Evolutionary conservation across 2,888 invertebrate genomes (phyloP).

Genomic region (Limenitis camilla): DNA sequence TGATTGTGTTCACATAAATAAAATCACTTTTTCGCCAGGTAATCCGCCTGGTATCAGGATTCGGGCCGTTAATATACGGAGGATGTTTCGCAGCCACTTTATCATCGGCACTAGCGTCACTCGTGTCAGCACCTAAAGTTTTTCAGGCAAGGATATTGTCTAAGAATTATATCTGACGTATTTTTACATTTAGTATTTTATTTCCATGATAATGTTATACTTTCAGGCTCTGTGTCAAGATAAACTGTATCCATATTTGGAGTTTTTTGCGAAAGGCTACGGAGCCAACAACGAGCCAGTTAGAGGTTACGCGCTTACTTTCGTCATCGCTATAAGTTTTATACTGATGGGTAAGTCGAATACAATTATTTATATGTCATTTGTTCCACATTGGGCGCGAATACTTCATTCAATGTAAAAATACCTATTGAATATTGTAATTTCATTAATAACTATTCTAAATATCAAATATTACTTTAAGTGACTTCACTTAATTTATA

Average conservation of each 20-base stretch:
- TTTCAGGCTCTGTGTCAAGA: slow-evolving; percentile 91
- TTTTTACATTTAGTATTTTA: background rate
- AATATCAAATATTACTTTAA: too few relatives aligned
- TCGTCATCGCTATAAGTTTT: slow-evolving; percentile 89
- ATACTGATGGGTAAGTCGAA: slow-evolving; percentile 84
- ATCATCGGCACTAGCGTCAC: slow-evolving; percentile 95
- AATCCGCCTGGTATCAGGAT: slow-evolving; percentile 86
- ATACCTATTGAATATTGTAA: too few relatives aligned
- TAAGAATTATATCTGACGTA: background rate
- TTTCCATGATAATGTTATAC: background rate
- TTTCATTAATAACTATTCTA: too few relatives aligned
- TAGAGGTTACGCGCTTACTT: slow-evolving; percentile 93
- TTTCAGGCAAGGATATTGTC: slow-evolving; percentile 75
- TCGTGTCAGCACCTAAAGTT: slow-evolving; percentile 96
- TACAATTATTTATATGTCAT: background rate
- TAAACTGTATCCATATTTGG: slow-evolving; percentile 92
- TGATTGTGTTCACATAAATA: background rate
- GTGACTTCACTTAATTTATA: too few relatives aligned
- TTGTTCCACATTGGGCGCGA: background rate
- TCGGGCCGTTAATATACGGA: slow-evolving; percentile 95
- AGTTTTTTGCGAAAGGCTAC: slow-evolving; percentile 91
- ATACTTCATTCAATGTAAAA: background rate
- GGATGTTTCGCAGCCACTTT: slow-evolving; percentile 98
- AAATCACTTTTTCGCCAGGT: slow-evolving; percentile 70
- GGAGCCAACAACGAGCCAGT: slow-evolving; percentile 88